These are phyloP conservation scores for Stomorhina lunata DNA, from an alignment of 2,888 invertebrate species.

Conservation along the genomic window DNA sequence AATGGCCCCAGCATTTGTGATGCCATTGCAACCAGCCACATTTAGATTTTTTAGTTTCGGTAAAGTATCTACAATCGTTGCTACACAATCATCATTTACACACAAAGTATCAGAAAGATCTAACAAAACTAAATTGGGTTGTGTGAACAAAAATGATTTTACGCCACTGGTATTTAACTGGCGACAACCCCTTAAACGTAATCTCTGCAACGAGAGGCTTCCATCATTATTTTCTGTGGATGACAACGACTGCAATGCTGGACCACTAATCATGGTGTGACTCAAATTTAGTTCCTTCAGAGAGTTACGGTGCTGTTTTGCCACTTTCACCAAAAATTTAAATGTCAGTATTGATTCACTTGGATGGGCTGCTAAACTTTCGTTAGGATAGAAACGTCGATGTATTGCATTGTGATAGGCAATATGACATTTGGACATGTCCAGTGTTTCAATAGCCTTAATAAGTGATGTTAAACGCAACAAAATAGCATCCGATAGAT, in stretches of 20 bases:
- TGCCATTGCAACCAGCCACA: conserved; percentile 83
- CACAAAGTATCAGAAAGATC: conserved; percentile 85
- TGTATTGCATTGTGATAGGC: conserved; percentile 86
- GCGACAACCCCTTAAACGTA: conserved; percentile 74
- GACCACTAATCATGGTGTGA: conserved; percentile 85
- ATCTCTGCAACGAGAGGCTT: conserved; percentile 74
- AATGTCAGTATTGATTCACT: conserved; percentile 88
- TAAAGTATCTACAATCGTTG: conserved; percentile 83
- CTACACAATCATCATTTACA: conserved; percentile 84
- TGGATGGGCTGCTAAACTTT: conserved; percentile 76
- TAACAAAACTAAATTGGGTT: conserved; percentile 82
- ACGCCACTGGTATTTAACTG: conserved; percentile 74
- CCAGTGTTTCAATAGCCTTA: conserved; percentile 83
- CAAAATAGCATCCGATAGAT: conserved; percentile 87
- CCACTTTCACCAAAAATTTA: conserved; percentile 83
- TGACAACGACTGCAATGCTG: conserved; percentile 80
- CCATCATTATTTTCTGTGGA: conserved; percentile 82
- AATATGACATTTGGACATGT: conserved; percentile 85
- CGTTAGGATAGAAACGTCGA: conserved; percentile 84
- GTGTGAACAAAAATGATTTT: conserved; percentile 76
- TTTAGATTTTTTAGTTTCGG: conserved; percentile 83
- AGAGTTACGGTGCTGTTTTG: conserved; percentile 81
- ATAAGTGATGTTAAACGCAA: conserved; percentile 84
- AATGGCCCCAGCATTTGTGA: conserved; percentile 83
- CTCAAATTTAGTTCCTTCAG: conserved; percentile 85